Conservation (phyloP, 2,888 invertebrate species). For the Drosophila merina region DNA sequence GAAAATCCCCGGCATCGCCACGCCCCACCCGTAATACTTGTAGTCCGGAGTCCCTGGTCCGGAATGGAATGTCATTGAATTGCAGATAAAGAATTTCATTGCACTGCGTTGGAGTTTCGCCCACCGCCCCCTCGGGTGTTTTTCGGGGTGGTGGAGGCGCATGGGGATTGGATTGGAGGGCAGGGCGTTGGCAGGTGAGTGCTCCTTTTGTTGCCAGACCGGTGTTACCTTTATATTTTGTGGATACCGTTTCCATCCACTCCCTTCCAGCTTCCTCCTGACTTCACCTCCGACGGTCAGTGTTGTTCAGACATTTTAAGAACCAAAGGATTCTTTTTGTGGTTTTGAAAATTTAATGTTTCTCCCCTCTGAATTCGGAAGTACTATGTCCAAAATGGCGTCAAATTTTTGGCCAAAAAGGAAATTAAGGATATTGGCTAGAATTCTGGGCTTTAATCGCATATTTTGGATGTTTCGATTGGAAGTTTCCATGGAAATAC, state of each 20-base stretch:
- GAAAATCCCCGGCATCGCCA: conserved; percentile 42
- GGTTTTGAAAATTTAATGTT: conserved; percentile 64
- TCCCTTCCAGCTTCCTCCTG: neutral
- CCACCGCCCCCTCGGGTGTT: neutral
- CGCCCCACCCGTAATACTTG: conserved; percentile 52
- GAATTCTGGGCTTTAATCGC: neutral
- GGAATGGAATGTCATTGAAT: conserved; percentile 75
- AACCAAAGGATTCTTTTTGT: conserved; percentile 76
- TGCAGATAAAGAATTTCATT: conserved; percentile 77
- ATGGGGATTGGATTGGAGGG: neutral
- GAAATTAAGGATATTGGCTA: conserved; percentile 3
- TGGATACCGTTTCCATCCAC: conserved; percentile 12
- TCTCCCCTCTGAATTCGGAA: conserved; percentile 1
- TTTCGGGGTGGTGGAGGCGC: neutral
- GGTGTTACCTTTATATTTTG: conserved; percentile 20
- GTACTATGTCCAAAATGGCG: conserved; percentile 71
- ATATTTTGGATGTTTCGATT: neutral
- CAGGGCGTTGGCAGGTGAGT: conserved; percentile 24
- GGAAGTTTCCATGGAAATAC: neutral
- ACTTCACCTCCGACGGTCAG: conserved; percentile 22
- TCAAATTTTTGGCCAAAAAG: conserved; percentile 14
- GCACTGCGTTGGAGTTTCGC: conserved; percentile 74
- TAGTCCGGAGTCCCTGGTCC: conserved; percentile 44
- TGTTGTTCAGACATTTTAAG: conserved; percentile 78
- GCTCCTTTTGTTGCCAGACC: conserved; percentile 41